phyloP scores from a whole-genome alignment of 2,113 vertebrate species.

The Rafetus swinhoei region DNA sequence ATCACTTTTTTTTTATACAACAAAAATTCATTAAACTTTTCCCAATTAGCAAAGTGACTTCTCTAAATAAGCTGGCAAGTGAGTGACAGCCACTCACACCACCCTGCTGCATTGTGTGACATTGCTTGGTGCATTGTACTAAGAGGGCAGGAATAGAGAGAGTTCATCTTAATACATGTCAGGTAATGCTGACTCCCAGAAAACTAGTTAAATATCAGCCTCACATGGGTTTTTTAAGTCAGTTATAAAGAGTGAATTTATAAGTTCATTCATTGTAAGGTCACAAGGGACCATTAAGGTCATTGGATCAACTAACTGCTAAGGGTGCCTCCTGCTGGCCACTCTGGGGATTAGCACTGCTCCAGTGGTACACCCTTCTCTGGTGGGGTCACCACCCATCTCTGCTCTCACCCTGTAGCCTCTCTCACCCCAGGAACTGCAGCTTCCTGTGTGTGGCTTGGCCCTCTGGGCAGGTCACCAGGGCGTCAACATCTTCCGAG shows the following conservation, averaged over 20 bases:
- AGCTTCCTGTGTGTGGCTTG: not conserved
- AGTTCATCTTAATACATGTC: slow-evolving; percentile 62
- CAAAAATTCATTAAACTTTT: slow-evolving; percentile 83
- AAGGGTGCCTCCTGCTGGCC: not conserved
- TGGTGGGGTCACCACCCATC: not conserved
- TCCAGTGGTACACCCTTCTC: too few relatives aligned
- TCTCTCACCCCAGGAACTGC: not conserved
- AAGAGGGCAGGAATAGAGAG: slow-evolving; percentile 26
- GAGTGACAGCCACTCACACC: slow-evolving; percentile 54
- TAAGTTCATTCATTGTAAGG: not conserved
- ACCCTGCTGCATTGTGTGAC: slow-evolving; percentile 46
- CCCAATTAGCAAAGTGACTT: slow-evolving; percentile 80
- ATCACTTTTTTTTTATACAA: slow-evolving; percentile 59
- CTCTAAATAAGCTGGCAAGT: slow-evolving; percentile 77
- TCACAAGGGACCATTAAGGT: not conserved
- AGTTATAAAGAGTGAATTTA: not conserved
- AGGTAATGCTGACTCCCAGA: slow-evolving; percentile 35
- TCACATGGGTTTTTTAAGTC: slow-evolving; percentile 17
- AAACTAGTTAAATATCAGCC: slow-evolving; percentile 24
- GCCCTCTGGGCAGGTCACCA: not conserved
- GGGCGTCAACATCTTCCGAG: not conserved
- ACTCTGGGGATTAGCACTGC: not conserved
- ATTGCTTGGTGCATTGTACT: slow-evolving; percentile 45
- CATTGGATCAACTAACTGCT: not conserved
- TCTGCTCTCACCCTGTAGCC: not conserved